Evolutionary conservation across 1,140 invertebrate species (phyloP).

Genomic region (Doryteuthis pealeii): DNA sequence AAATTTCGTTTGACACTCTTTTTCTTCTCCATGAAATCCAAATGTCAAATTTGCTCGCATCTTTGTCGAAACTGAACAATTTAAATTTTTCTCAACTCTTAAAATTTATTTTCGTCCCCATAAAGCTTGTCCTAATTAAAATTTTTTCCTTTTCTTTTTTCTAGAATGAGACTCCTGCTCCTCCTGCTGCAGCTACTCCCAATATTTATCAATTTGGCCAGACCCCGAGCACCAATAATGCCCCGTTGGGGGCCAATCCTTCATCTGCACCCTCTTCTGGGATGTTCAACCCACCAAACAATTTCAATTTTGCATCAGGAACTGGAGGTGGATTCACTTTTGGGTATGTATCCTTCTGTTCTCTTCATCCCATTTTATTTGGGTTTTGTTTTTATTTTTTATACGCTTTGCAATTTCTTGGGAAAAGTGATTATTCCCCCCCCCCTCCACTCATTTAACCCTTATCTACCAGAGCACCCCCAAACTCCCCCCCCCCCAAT

Average conservation of each 20-base stretch:
- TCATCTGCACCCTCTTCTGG: not conserved
- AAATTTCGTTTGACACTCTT: no score
- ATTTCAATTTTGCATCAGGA: not conserved
- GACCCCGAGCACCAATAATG: not conserved
- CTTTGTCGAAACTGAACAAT: no score
- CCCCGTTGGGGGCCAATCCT: not conserved
- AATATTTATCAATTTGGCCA: conserved; percentile 2
- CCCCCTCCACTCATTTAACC: no score
- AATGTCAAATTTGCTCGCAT: no score
- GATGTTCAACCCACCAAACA: not conserved
- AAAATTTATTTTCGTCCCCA: no score
- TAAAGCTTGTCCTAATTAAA: no score
- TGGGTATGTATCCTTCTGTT: not conserved
- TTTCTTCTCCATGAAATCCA: no score
- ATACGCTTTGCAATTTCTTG: not conserved
- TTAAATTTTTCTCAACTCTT: no score
- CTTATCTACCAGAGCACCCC: no score
- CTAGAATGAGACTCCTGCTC: not conserved
- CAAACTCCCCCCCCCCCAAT: no score
- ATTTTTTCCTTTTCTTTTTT: no score
- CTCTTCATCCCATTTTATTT: not conserved
- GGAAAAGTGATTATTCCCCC: no score
- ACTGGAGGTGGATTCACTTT: not conserved
- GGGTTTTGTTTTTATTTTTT: not conserved
- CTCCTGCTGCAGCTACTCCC: not conserved